Conservation (phyloP, 2,797 vertebrate genomes). For the Cossypha niveicapilla region DNA sequence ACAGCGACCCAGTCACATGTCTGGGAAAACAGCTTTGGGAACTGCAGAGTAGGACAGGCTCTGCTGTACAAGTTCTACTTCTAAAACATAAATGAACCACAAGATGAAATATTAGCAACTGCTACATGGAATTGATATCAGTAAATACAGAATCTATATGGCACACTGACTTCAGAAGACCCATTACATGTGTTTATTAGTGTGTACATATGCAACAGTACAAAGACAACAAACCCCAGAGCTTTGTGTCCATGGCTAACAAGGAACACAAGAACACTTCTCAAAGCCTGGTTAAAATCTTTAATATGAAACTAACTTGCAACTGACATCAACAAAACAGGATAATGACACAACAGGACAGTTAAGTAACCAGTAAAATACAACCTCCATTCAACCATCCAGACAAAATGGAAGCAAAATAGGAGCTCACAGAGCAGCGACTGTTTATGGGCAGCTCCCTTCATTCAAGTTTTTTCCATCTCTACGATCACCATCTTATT, state of each 20-base stretch:
- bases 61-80: background rate
- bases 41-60: background rate
- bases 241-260: background rate
- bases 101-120: background rate
- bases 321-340: background rate
- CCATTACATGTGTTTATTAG: background rate
- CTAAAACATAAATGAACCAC: background rate
- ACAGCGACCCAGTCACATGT: rapidly evolving
- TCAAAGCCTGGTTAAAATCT: background rate
- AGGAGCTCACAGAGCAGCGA: background rate
- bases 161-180: background rate
- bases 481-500: background rate
- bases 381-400: background rate
- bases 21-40: background rate
- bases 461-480: background rate
- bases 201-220: background rate
- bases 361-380: background rate
- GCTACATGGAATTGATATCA: background rate
- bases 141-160: background rate
- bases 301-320: background rate
- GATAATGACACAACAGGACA: background rate
- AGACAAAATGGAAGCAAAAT: background rate
- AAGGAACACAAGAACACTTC: background rate
- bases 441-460: background rate
- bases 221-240: background rate